phyloP scores from a whole-genome alignment of 2,113 vertebrate species.

The Brachyhypopomus gauderio region DNA sequence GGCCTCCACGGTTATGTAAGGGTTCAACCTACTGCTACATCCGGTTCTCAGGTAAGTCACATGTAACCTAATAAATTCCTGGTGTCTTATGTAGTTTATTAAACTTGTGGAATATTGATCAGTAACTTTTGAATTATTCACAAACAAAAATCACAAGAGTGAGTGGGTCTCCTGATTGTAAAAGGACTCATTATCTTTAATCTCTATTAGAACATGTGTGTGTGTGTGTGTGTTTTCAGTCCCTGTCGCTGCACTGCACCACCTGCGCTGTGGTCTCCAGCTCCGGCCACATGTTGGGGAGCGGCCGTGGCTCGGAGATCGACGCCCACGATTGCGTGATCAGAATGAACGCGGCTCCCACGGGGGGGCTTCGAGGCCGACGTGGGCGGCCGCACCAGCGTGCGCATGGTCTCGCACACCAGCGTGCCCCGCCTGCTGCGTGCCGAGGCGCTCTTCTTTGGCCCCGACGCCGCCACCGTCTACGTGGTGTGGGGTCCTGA shows the following conservation, averaged over 20 bases:
- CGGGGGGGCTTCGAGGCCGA: conserved; percentile 80
- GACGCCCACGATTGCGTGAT: conserved; percentile 82
- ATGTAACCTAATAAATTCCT: background rate
- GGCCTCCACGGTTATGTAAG: conserved; percentile 66
- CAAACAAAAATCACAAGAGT: too few relatives aligned
- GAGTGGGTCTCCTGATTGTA: too few relatives aligned
- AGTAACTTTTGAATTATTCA: too few relatives aligned
- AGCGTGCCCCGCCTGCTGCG: conserved; percentile 84
- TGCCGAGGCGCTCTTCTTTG: conserved; percentile 84
- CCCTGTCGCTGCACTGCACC: conserved; percentile 68
- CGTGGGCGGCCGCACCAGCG: conserved; percentile 80
- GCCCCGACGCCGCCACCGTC: conserved; percentile 74
- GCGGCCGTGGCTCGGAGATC: conserved; percentile 77
- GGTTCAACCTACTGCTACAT: conserved; percentile 46
- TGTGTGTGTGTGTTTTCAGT: conserved; percentile 50
- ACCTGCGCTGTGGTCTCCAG: conserved; percentile 90
- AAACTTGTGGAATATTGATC: too few relatives aligned
- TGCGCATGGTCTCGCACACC: conserved; percentile 91
- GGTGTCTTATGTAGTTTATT: background rate
- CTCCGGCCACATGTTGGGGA: conserved; percentile 92
- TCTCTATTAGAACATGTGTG: too few relatives aligned
- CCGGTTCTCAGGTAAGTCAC: conserved; percentile 8
- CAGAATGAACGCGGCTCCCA: conserved; percentile 94
- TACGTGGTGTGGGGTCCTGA: conserved; percentile 93
- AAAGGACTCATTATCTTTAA: too few relatives aligned